phyloP scores from a whole-genome alignment of 1,140 invertebrate species.

The Drosophila willistoni region DNA sequence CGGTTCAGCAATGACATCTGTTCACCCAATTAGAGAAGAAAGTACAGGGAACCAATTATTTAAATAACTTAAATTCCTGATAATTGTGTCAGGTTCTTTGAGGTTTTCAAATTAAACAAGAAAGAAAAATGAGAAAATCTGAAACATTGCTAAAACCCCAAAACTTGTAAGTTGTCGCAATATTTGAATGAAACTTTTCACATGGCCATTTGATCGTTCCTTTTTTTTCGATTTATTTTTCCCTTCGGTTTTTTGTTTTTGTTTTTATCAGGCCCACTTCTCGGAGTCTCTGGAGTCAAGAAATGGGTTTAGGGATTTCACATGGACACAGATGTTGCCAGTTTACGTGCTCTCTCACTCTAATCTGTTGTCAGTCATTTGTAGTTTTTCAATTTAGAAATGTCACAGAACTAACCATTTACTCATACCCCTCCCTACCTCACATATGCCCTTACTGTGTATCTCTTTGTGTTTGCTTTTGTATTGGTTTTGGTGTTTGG shows the following conservation, averaged over 20 bases:
- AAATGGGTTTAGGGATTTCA: constrained; percentile 37
- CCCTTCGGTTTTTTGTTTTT: constrained; percentile 3
- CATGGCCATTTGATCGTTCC: constrained; percentile 33
- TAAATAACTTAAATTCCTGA: background rate
- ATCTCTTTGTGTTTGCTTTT: constrained; percentile 29
- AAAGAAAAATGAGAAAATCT: background rate
- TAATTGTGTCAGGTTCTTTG: background rate
- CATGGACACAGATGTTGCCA: constrained; percentile 59
- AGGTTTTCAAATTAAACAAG: constrained; percentile 4
- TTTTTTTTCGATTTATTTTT: background rate
- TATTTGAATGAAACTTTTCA: constrained; percentile 54
- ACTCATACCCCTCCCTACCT: constrained; percentile 44
- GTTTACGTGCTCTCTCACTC: constrained; percentile 61
- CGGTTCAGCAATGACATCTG: too few species aligned
- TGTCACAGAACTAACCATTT: constrained; percentile 81
- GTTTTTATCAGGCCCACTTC: constrained; percentile 1
- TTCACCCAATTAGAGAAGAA: too few species aligned
- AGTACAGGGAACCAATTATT: background rate
- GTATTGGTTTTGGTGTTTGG: constrained; percentile 46
- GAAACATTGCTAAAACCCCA: constrained; percentile 23
- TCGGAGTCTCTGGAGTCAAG: constrained; percentile 40
- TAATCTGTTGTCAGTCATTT: constrained; percentile 80
- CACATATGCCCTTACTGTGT: background rate
- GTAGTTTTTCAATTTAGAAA: constrained; percentile 81
- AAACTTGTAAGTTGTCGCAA: constrained; percentile 9